Evolutionary conservation across 2,113 vertebrate species (phyloP).

Genomic region (Pristiophorus japonicus): DNA sequence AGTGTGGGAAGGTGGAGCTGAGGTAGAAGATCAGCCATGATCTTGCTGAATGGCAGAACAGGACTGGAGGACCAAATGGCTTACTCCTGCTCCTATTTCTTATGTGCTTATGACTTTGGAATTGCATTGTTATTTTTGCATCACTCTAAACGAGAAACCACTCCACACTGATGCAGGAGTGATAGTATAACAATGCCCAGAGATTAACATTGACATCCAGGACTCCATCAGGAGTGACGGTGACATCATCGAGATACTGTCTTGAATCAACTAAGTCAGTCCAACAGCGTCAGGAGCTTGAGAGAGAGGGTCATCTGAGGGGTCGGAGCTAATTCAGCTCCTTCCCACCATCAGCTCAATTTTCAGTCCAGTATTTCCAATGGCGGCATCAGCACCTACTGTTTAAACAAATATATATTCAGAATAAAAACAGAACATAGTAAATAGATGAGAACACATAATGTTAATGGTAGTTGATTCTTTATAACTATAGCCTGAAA

Average conservation of each 20-base stretch:
- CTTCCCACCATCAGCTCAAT: not conserved
- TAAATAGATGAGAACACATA: not conserved
- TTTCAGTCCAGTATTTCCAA: not conserved
- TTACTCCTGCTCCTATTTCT: too few relatives aligned
- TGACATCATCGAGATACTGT: not conserved
- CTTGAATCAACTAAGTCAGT: not conserved
- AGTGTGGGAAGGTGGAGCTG: too few relatives aligned
- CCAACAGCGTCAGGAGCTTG: not conserved
- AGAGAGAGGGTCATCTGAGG: too few relatives aligned
- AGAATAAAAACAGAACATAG: not conserved
- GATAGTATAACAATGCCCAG: not conserved
- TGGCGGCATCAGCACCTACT: not conserved
- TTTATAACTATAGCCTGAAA: not conserved
- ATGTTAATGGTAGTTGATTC: not conserved
- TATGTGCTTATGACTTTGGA: not conserved
- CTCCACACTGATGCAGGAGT: not conserved
- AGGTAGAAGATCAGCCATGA: too few relatives aligned
- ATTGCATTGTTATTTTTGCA: not conserved
- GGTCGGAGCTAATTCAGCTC: not conserved
- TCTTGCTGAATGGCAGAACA: too few relatives aligned
- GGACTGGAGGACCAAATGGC: too few relatives aligned
- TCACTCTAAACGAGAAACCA: not conserved
- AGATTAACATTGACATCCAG: not conserved
- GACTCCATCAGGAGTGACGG: too few relatives aligned
- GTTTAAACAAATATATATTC: not conserved